Evolutionary conservation across 1,140 invertebrate genomes (phyloP), one percentile per base, ranked within the genome.

Genomic region (Aphaenogaster floridana): DNA sequence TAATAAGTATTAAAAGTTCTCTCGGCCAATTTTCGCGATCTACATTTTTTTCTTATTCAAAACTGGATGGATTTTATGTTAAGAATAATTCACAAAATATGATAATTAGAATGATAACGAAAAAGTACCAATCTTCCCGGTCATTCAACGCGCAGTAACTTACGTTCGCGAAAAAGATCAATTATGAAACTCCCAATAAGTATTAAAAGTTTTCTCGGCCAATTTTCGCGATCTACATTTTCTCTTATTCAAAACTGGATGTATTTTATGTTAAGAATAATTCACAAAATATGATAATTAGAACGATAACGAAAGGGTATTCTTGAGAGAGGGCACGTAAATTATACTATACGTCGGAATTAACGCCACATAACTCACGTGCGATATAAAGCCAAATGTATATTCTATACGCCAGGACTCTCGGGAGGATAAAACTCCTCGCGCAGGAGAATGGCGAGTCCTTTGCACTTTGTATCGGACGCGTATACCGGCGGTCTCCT

Each of bases 361-460:
- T 21, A 36, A 54, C 50, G 17, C 50, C 17, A 13, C 34, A 6
- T 54, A 74, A 74, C 15, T 74, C 71, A 48, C 34, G 50, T 5
- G 50, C 8, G 71, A 52, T n/a, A 13, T 54, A 74, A 74, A 54
- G 50, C 17, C 34, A 21, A 74, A 74, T 54, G 17, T 39, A 54
- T 54, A 68, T 69, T 72, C 36, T 39, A 39, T 50, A 50, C 17
- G 15, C 13, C 21, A 28, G 28, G 15, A 34, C 39, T 34, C 54
- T 42, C 39, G n/a, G 21, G 28, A 64, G 59, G 59, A 48, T 48
- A 66, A 79, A 79, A 66, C 42, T 64, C 8, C 15, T 11, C 39
- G 7, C 76, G 21, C 21, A 45, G 39, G 57, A 45, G 57, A 78
- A 39, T 77, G 36, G 57, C 57, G 57, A 78, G 59, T 78, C 57